Conservation (phyloP, 2,888 invertebrate species). For the Lobophora halterata region DNA sequence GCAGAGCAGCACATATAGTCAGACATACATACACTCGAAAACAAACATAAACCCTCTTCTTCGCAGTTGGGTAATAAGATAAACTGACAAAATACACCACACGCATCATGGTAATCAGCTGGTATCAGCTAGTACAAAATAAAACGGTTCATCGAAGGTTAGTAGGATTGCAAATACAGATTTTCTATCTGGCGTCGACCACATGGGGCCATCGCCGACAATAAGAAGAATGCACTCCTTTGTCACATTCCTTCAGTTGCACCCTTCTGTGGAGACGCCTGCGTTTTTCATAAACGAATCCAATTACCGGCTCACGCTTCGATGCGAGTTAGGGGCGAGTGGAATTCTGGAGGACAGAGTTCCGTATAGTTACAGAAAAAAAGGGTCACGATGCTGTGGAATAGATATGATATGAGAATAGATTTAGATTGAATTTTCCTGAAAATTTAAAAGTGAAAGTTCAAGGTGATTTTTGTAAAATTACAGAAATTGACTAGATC, state of each 20-base stretch:
- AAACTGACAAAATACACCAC: no score
- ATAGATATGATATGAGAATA: neutral
- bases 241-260: neutral
- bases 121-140: no score
- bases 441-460: no score
- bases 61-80: no score
- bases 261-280: conserved; percentile 11
- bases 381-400: neutral
- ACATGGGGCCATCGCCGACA: conserved; percentile 3
- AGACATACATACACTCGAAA: no score
- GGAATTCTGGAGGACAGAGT: neutral
- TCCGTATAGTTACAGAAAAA: conserved; percentile 1
- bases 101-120: no score
- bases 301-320: conserved; percentile 37
- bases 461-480: no score
- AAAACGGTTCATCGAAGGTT: no score
- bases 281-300: conserved; percentile 44
- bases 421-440: neutral
- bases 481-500: no score
- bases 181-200: conserved; percentile 8
- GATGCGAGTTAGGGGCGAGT: conserved; percentile 2
- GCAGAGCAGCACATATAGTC: no score
- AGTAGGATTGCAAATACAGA: neutral
- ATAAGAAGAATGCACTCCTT: conserved; percentile 12
- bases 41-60: no score